Percentiles rank a stretch among this genome's conserved stretches.
Evolutionary conservation across 2,888 invertebrate species (phyloP).

Genomic region (Acanthosepion pharaonis): DNA sequence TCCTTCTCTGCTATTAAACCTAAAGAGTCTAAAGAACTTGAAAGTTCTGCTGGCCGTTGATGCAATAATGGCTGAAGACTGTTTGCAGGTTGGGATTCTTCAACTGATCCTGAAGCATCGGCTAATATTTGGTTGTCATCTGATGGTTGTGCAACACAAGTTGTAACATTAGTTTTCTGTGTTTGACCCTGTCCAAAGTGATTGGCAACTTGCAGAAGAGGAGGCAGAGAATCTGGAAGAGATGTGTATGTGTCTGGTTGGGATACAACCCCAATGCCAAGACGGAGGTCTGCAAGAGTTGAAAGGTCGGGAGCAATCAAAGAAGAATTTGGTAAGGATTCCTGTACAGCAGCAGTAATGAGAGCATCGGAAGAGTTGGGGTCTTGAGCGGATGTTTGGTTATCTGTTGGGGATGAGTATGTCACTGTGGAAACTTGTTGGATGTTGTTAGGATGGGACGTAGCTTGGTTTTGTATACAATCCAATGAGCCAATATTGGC

Average conservation of each 20-base stretch:
- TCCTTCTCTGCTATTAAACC: neutral
- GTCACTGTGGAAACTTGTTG: neutral
- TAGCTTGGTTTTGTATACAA: neutral
- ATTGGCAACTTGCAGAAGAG: conserved; percentile 34
- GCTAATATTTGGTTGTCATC: neutral
- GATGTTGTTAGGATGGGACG: neutral
- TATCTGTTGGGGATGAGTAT: neutral
- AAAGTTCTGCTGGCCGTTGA: neutral
- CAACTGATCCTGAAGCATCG: neutral
- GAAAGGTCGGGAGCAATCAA: neutral
- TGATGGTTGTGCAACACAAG: conserved; percentile 33
- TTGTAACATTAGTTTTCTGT: neutral
- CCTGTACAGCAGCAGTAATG: neutral
- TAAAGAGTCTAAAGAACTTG: conserved; percentile 37
- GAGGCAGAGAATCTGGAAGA: neutral
- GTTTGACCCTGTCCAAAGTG: conserved; percentile 35
- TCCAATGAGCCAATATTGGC: neutral
- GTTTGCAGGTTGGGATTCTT: neutral
- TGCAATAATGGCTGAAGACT: neutral
- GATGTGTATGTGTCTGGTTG: neutral
- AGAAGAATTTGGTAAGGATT: neutral
- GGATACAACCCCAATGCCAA: conserved; percentile 35
- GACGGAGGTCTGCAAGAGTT: conserved; percentile 18
- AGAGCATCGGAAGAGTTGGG: neutral
- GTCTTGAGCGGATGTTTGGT: neutral